Conservation (phyloP, 2,113 vertebrate genomes). For the Anhinga anhinga region DNA sequence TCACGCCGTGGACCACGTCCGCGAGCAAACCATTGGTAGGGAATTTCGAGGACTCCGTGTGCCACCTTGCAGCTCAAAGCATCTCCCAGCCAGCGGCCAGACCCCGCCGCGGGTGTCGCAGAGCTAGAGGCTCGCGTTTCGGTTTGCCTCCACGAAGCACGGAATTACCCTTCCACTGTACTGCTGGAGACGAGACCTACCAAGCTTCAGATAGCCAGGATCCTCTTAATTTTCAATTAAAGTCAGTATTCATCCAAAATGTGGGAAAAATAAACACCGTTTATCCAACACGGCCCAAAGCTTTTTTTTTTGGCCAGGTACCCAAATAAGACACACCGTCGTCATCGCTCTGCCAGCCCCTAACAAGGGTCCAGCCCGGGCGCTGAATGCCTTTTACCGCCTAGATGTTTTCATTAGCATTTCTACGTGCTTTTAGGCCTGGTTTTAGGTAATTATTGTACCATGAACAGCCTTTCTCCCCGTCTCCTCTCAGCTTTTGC, state of each 20-base stretch:
- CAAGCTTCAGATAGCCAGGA: neutral
- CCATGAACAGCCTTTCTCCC: constrained; percentile 1
- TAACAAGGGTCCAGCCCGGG: too few relatives aligned
- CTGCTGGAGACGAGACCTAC: neutral
- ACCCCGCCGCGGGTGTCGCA: accelerated
- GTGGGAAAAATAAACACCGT: neutral
- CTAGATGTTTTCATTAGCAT: neutral
- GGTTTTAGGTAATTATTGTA: constrained; percentile 24
- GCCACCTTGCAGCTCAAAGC: neutral
- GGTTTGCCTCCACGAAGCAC: neutral
- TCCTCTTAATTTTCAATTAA: neutral
- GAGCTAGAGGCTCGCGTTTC: neutral
- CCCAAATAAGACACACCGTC: accelerated
- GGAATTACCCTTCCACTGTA: neutral
- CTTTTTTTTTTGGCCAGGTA: neutral
- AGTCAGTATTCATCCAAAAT: neutral
- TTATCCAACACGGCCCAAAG: neutral
- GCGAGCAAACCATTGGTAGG: neutral
- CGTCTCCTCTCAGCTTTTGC: neutral
- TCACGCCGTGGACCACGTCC: neutral
- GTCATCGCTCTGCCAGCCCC: accelerated
- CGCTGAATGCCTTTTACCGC: neutral
- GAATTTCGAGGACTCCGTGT: neutral
- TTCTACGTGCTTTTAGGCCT: neutral
- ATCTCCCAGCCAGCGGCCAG: neutral